Evolutionary conservation across 2,888 invertebrate genomes (phyloP).

Genomic region (Cecidostiba fungosa): DNA sequence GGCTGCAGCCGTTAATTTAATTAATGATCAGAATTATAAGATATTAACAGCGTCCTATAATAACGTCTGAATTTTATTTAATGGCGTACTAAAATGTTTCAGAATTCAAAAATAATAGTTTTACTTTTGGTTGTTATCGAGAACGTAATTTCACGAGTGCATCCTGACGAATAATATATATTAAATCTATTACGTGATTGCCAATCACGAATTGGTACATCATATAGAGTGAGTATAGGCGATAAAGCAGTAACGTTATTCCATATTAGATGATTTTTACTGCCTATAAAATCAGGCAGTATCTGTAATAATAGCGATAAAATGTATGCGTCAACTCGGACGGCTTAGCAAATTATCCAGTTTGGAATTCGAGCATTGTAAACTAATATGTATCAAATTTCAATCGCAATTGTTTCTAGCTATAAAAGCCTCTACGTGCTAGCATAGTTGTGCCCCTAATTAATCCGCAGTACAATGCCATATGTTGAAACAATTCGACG

Average conservation of each 20-base stretch:
- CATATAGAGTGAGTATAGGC: neutral
- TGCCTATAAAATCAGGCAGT: neutral
- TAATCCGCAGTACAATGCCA: neutral
- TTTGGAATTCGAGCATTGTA: neutral
- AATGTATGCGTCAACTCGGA: neutral
- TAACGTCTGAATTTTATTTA: neutral
- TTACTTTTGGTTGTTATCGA: neutral
- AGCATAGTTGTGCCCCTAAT: neutral
- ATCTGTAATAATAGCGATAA: neutral
- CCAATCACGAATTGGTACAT: neutral
- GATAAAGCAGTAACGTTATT: neutral
- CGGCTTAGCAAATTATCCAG: neutral
- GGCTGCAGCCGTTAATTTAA: slow-evolving; percentile 6
- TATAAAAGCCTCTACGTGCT: neutral
- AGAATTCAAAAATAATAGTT: too few species aligned
- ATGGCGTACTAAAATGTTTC: neutral
- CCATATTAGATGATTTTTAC: neutral
- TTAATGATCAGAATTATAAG: neutral
- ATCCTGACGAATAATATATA: neutral
- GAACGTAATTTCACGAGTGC: neutral
- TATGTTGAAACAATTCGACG: neutral
- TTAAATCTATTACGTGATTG: neutral
- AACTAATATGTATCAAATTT: neutral
- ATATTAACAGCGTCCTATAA: neutral
- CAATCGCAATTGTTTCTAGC: neutral